Conservation (phyloP, 2,888 invertebrate species). For the Sarcophaga variegata region DNA sequence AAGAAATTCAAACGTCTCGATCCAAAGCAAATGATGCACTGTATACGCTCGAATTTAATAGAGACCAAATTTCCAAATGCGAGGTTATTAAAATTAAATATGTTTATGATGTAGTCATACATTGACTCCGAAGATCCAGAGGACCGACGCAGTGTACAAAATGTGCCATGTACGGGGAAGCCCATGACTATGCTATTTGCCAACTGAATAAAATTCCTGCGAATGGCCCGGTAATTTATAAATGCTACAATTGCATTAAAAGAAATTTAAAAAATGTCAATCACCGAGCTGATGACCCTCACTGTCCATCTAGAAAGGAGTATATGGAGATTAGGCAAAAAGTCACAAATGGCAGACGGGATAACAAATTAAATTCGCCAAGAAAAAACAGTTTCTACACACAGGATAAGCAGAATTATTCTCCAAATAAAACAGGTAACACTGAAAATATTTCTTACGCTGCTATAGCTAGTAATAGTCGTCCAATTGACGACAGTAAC, state of each 20-base stretch:
- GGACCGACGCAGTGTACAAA: neutral
- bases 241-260: too few relatives aligned
- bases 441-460: slow-evolving; percentile 17
- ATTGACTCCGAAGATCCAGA: slow-evolving; percentile 1
- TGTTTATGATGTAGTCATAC: slow-evolving; percentile 8
- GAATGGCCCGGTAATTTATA: neutral
- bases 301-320: too few relatives aligned
- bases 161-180: neutral
- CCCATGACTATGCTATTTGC: neutral
- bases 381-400: neutral
- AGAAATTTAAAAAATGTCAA: too few relatives aligned
- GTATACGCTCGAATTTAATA: slow-evolving; percentile 14
- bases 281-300: too few relatives aligned
- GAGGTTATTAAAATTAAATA: neutral
- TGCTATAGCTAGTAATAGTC: neutral
- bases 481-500: neutral
- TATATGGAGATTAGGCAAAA: slow-evolving; percentile 9
- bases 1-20: neutral
- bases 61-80: neutral
- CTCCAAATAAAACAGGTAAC: slow-evolving; percentile 7
- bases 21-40: neutral
- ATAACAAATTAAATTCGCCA: neutral
- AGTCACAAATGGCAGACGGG: neutral
- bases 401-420: too few relatives aligned
- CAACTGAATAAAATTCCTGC: slow-evolving; percentile 5